Conservation (phyloP, 2,797 vertebrate species). For the Gadopsis marmoratus region DNA sequence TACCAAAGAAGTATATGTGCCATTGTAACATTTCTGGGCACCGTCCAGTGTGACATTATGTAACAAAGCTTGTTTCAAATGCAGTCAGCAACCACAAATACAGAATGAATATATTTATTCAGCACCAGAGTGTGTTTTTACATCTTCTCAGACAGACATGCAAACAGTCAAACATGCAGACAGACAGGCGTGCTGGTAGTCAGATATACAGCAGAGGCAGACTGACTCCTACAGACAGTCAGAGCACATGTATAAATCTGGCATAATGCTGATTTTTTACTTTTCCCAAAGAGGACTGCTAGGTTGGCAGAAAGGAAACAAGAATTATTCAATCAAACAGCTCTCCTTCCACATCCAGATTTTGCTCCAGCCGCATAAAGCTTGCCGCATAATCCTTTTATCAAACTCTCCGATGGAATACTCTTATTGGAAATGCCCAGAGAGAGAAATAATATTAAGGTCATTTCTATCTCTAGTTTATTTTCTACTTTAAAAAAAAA, state of each 20-base stretch:
- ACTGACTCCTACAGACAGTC: slow-evolving; percentile 52
- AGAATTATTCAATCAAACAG: slow-evolving; percentile 87
- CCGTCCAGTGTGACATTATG: neutral
- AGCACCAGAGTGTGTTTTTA: neutral
- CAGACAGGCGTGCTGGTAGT: slow-evolving; percentile 20
- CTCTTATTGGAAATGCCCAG: slow-evolving; percentile 80
- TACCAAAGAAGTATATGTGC: neutral
- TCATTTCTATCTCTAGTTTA: slow-evolving; percentile 85
- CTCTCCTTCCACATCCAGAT: slow-evolving; percentile 84
- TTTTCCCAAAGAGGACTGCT: slow-evolving; percentile 84
- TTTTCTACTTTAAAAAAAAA: slow-evolving; percentile 68
- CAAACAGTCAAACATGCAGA: slow-evolving; percentile 10
- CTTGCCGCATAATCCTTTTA: slow-evolving; percentile 87
- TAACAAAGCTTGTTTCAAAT: neutral
- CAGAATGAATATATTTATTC: neutral
- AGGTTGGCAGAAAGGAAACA: slow-evolving; percentile 86
- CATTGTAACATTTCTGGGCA: neutral
- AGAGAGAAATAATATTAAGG: slow-evolving; percentile 86
- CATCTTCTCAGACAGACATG: neutral
- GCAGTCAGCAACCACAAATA: neutral
- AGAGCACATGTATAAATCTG: slow-evolving; percentile 81
- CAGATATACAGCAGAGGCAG: slow-evolving; percentile 34
- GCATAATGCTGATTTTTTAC: slow-evolving; percentile 86
- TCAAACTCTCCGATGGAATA: slow-evolving; percentile 84
- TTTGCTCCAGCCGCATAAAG: slow-evolving; percentile 83